phyloP scores from a whole-genome alignment of 2,797 vertebrate species.

The Pteropus rufus region DNA sequence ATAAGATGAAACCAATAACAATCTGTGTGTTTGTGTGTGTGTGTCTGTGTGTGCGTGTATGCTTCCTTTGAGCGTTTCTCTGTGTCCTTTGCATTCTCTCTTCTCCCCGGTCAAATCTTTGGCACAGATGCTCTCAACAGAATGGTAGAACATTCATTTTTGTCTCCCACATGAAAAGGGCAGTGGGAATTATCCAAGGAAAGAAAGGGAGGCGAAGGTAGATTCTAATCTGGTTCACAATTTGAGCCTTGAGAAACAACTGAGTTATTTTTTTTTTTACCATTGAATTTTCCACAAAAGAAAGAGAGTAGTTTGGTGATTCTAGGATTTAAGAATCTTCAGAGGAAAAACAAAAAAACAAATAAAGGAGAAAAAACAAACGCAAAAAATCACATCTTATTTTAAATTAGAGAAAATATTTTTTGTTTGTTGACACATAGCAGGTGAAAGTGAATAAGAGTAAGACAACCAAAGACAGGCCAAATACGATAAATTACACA shows the following conservation, averaged over 20 bases:
- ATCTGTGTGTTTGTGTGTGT: background rate
- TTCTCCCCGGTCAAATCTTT: background rate
- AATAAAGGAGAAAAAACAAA: background rate
- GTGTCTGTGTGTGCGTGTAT: background rate
- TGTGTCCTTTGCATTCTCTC: background rate
- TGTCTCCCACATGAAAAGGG: background rate
- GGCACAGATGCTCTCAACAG: background rate
- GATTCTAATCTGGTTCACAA: background rate
- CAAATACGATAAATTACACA: background rate
- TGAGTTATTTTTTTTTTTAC: background rate
- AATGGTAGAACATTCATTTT: background rate
- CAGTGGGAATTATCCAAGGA: background rate
- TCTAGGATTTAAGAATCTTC: background rate
- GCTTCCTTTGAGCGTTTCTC: rapidly evolving
- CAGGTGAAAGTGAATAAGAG: background rate
- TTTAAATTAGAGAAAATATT: background rate
- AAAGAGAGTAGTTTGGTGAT: background rate
- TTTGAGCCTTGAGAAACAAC: background rate
- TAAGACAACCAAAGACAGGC: background rate
- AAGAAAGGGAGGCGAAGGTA: background rate
- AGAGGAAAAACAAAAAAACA: background rate
- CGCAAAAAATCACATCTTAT: background rate
- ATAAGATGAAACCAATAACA: background rate
- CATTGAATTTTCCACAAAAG: background rate
- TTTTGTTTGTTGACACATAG: background rate